phyloP scores from a whole-genome alignment of 2,797 vertebrate genomes.

The Vultur gryphus region DNA sequence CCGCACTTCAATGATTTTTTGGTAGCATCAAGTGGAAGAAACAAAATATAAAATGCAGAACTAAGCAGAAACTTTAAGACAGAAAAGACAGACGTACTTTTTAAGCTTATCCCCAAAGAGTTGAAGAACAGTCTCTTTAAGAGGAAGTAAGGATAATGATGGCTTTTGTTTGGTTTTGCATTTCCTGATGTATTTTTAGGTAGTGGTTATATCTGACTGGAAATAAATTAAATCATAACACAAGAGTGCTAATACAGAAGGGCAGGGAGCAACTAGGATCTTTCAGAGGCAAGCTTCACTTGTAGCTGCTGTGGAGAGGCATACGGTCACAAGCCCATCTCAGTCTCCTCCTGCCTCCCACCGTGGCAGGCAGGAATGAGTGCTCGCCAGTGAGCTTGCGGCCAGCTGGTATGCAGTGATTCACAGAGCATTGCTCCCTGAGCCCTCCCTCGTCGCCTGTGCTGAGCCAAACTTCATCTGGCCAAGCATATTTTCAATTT shows the following conservation, averaged over 20 bases:
- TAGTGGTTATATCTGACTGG: background rate
- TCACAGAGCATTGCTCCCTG: background rate
- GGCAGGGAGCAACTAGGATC: background rate
- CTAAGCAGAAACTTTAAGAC: background rate
- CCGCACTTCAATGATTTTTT: background rate
- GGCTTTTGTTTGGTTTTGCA: background rate
- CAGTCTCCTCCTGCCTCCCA: background rate
- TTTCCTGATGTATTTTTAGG: background rate
- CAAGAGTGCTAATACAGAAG: background rate
- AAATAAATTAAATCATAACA: background rate
- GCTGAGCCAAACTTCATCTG: background rate
- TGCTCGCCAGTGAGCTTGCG: fast-evolving
- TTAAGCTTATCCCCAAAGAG: background rate
- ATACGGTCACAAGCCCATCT: background rate
- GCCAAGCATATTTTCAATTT: background rate
- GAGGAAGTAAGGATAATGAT: background rate
- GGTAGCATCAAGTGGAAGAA: background rate
- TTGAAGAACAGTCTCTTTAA: background rate
- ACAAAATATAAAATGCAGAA: background rate
- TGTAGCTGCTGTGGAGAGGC: background rate
- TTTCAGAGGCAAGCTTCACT: background rate
- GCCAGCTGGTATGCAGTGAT: background rate
- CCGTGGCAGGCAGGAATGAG: background rate
- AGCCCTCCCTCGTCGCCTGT: background rate
- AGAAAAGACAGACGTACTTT: background rate